Conservation (phyloP, 2,113 vertebrate species). For the Oreochromis spilurus region DNA sequence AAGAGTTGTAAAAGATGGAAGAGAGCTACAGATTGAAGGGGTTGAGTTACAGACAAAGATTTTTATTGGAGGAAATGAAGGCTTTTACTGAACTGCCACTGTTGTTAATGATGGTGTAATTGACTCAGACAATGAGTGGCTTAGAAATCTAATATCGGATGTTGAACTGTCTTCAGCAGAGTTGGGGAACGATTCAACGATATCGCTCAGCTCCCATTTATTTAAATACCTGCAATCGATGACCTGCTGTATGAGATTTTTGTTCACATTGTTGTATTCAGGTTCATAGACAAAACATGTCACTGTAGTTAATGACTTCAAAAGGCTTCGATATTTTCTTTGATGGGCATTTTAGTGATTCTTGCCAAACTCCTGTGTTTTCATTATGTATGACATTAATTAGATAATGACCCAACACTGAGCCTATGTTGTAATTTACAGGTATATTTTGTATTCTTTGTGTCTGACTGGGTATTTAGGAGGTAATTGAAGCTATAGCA, state of each 20-base stretch:
- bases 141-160: constrained; percentile 25
- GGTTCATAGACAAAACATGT: neutral
- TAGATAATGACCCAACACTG: neutral
- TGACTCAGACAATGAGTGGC: constrained; percentile 10
- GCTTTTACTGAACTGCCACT: constrained; percentile 35
- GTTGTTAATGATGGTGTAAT: constrained; percentile 26
- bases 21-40: constrained; percentile 1
- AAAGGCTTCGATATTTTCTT: neutral
- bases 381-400: fast-evolving
- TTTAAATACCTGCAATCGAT: neutral
- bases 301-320: neutral
- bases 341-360: neutral
- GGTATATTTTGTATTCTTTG: neutral
- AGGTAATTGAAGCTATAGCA: constrained; percentile 97
- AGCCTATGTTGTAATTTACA: neutral
- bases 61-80: constrained; percentile 34
- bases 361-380: neutral
- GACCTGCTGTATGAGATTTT: neutral
- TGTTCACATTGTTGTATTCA: neutral
- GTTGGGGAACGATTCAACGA: neutral
- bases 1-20: neutral
- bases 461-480: constrained; percentile 68
- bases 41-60: constrained; percentile 5
- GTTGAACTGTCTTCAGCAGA: neutral
- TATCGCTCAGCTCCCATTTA: neutral